These are phyloP conservation scores for Drosophila ficusphila DNA, from an alignment of 1,140 invertebrate species.

Conservation along the genomic window DNA sequence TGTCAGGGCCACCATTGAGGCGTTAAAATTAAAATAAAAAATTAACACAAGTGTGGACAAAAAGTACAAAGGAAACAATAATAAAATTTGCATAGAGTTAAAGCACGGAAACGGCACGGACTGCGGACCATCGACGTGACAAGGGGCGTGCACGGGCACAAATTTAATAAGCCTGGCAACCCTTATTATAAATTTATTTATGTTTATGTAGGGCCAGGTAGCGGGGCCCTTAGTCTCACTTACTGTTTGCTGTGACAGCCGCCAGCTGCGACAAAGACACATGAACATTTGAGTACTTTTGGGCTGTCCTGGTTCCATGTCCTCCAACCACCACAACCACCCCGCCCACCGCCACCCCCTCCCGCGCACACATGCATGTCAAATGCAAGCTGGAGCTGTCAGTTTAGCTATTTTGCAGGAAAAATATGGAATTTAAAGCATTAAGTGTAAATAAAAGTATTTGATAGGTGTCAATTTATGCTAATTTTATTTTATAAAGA, in stretches of 20 bases:
- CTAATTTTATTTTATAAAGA: too few species aligned
- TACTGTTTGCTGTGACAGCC: constrained; percentile 64
- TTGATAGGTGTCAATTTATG: too few species aligned
- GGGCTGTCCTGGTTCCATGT: constrained; percentile 51
- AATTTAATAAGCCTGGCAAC: constrained; percentile 61
- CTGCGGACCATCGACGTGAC: constrained; percentile 19
- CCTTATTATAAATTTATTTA: constrained; percentile 68
- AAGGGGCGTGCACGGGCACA: constrained; percentile 9
- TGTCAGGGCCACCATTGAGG: constrained; percentile 31
- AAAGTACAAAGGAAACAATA: constrained; percentile 19
- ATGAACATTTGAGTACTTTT: constrained; percentile 46
- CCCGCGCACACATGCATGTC: constrained; percentile 9
- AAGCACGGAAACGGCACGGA: constrained; percentile 6
- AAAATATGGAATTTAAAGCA: background rate
- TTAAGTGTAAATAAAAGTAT: too few species aligned
- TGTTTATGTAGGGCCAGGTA: constrained; percentile 56
- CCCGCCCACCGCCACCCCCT: too few species aligned
- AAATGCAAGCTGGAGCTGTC: constrained; percentile 11
- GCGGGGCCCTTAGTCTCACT: constrained; percentile 23
- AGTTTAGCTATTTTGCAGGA: background rate
- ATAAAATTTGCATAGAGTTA: constrained; percentile 47
- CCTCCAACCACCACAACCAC: constrained; percentile 10
- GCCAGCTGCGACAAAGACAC: constrained; percentile 58
- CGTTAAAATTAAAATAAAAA: constrained; percentile 24
- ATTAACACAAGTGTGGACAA: constrained; percentile 15